A percentile compares a stretch with the other conserved stretches of the same genome.
These are phyloP conservation scores for Megalopta genalis DNA, from an alignment of 1,140 invertebrate genomes.

Conservation along the genomic window DNA sequence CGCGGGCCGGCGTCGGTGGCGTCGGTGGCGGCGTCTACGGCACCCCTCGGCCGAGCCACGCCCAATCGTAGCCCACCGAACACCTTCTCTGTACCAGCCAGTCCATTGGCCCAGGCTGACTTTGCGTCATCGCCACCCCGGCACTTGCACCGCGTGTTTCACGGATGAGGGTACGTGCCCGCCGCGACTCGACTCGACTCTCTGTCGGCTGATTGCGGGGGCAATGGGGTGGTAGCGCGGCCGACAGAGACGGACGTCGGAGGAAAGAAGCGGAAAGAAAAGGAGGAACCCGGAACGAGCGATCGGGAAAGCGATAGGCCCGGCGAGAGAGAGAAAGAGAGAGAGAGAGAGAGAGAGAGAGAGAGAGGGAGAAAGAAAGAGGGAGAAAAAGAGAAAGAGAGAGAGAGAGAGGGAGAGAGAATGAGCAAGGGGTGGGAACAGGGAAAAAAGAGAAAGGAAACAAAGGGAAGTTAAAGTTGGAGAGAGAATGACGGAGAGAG, in stretches of 20 bases:
- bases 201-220: slow-evolving; percentile 48
- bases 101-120: slow-evolving; percentile 78
- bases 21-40: not conserved
- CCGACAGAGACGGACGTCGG: slow-evolving; percentile 14
- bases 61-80: slow-evolving; percentile 70
- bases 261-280: not conserved
- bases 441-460: slow-evolving; percentile 20
- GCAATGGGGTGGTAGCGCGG: slow-evolving; percentile 21
- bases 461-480: slow-evolving; percentile 1
- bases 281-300: not conserved
- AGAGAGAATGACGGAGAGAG: not conserved
- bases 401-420: slow-evolving; percentile 33
- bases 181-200: slow-evolving; percentile 34
- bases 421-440: slow-evolving; percentile 7
- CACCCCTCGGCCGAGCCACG: slow-evolving; percentile 58
- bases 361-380: not conserved
- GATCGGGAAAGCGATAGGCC: slow-evolving; percentile 30
- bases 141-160: slow-evolving; percentile 64
- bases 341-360: slow-evolving; percentile 16
- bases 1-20: slow-evolving; percentile 19
- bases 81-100: slow-evolving; percentile 66
- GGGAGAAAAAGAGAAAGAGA: not conserved
- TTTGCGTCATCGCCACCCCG: slow-evolving; percentile 72
- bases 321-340: not conserved
- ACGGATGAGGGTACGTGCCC: slow-evolving; percentile 51